Base-by-base conservation (phyloP, 2,797 vertebrate genomes). In the Channallabes apus region DNA sequence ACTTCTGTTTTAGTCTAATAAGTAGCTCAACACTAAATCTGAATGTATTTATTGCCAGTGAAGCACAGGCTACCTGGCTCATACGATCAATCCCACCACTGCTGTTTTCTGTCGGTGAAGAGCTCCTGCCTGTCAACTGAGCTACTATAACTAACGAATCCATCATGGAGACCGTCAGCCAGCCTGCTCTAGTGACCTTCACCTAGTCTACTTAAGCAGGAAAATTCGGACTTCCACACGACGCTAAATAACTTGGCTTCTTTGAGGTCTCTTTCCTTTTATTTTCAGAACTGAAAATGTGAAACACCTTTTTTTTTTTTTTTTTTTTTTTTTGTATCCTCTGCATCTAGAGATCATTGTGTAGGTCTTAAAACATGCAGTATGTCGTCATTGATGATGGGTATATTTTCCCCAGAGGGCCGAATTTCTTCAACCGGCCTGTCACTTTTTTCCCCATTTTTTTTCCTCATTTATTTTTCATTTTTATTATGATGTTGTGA, bases 21-120 rank as follows among this genome's bases (percentile, higher is more conserved):
- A 94, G 93, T 93, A 95, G 93, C 88, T 89, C 89, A 89, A 95
- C 94, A 91, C 93, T 95, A 95, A 92, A 93, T 95, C 92, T 90
- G 96, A 96, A 97, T 97, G 96, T 97, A 98, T 97, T 97, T 97
- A 98, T 97, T 97, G 95, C 93, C 88, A 32, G 88, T 89, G 87
- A 83, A 86, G 64, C 59, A 92, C 88, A 92, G 90, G 93, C 92
- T 91, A 92, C 84, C 80, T 87, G 80, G 51, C 85, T 89, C 41
- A 87, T 90, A 51, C 88, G 89, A 94, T 54, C 87, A 89, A 93
- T 91, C 91, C 91, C 93, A 93, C 94, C 96, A 96, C 96, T 97
- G 96, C 96, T 96, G 94, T 94, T 95, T 62, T 93, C 91, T 64
- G 27, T 81, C 59, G 86, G 85, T 87, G 80, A 86, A 15, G 38